phyloP scores from a whole-genome alignment of 2,888 invertebrate species.

The Ennomos fuscantarius region DNA sequence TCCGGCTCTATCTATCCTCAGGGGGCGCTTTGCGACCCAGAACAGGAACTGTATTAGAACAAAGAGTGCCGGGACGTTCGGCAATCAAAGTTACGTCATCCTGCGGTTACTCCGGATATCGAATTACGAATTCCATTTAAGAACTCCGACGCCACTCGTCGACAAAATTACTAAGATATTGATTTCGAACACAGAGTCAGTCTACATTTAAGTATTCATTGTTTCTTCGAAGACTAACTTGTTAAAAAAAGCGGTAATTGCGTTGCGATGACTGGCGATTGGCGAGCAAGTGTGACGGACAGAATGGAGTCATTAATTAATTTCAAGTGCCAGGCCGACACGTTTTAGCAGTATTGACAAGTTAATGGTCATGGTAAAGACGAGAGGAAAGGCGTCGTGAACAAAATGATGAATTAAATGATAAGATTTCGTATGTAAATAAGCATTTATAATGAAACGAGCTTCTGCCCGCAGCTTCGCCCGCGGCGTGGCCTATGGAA shows the following conservation, averaged over 20 bases:
- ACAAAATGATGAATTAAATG: conserved; percentile 14
- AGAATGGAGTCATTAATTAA: conserved; percentile 61
- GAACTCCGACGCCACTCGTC: conserved; percentile 22
- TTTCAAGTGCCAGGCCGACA: conserved; percentile 39
- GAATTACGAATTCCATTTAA: conserved; percentile 45
- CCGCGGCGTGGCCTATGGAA: too few relatives aligned
- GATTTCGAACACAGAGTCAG: conserved; percentile 26
- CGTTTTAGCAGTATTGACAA: conserved; percentile 50
- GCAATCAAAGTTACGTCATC: conserved; percentile 55
- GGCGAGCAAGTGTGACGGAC: conserved; percentile 48
- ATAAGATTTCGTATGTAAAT: conserved; percentile 7
- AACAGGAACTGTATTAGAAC: conserved; percentile 57
- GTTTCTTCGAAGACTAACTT: conserved; percentile 20
- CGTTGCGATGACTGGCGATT: conserved; percentile 54
- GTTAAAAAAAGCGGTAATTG: conserved; percentile 46
- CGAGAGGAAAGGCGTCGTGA: conserved; percentile 16
- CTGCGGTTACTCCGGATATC: conserved; percentile 42
- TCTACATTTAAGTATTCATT: conserved; percentile 3
- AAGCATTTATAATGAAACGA: too few relatives aligned
- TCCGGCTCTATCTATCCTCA: conserved; percentile 54
- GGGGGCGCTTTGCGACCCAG: conserved; percentile 41
- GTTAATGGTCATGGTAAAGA: conserved; percentile 44
- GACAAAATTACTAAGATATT: conserved; percentile 22
- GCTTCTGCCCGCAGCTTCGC: too few relatives aligned
- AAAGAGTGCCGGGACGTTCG: conserved; percentile 50